Conservation (phyloP, 2,113 vertebrate species). For the Eidolon helvum region DNA sequence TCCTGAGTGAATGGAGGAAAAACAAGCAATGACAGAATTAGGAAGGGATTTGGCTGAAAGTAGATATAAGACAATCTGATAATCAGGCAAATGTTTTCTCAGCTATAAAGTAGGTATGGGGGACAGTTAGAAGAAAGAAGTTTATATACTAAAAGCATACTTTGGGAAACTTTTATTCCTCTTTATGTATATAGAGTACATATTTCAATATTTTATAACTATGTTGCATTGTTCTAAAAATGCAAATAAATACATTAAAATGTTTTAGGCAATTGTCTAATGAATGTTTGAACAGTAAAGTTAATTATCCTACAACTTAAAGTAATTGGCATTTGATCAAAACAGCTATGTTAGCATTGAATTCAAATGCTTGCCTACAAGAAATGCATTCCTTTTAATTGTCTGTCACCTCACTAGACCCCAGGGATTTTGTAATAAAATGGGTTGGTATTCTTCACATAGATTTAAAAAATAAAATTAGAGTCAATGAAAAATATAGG, state of each 20-base stretch:
- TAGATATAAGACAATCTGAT: neutral
- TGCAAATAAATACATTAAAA: constrained; percentile 57
- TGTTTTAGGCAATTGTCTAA: constrained; percentile 32
- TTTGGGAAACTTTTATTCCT: constrained; percentile 6
- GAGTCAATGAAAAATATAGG: constrained; percentile 14
- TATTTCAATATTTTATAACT: constrained; percentile 55
- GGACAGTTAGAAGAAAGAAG: neutral
- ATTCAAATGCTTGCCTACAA: constrained; percentile 51
- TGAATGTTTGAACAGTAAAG: constrained; percentile 57
- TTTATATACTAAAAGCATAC: constrained; percentile 2
- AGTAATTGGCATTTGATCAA: constrained; percentile 51
- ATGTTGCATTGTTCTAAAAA: constrained; percentile 48
- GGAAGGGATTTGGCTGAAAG: neutral
- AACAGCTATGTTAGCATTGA: constrained; percentile 2
- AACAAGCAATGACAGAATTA: neutral
- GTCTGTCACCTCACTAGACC: constrained; percentile 35
- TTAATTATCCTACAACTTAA: constrained; percentile 59
- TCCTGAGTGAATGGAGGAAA: neutral
- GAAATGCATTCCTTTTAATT: constrained; percentile 31
- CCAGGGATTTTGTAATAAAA: constrained; percentile 48
- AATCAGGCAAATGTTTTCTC: neutral
- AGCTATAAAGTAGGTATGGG: neutral
- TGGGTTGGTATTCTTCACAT: neutral
- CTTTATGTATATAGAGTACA: constrained; percentile 15
- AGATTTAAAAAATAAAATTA: constrained; percentile 45